These are phyloP conservation scores for Muschampia plurimacula DNA, from an alignment of 2,888 invertebrate genomes.

Conservation along the genomic window DNA sequence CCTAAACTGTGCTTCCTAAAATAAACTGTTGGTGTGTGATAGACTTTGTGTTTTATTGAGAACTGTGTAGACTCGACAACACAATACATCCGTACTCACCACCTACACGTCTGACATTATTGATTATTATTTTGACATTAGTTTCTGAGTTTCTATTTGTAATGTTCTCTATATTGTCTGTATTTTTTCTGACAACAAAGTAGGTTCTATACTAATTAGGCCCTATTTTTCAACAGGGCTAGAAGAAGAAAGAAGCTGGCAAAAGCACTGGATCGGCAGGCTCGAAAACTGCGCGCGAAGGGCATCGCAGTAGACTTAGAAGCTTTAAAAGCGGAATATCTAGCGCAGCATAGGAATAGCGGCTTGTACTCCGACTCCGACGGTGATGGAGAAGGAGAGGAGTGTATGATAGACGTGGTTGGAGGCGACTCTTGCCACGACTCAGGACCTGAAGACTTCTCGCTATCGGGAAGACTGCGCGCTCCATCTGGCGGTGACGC, in stretches of 20 bases:
- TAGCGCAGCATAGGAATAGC: slow-evolving; percentile 90
- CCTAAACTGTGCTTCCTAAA: too few relatives aligned
- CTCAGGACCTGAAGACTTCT: slow-evolving; percentile 87
- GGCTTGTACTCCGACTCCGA: slow-evolving; percentile 87
- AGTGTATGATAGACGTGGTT: slow-evolving; percentile 94
- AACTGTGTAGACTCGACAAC: too few relatives aligned
- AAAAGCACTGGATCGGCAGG: slow-evolving; percentile 96
- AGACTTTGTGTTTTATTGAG: too few relatives aligned
- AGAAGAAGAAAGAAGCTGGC: slow-evolving; percentile 95
- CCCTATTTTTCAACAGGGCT: slow-evolving; percentile 87
- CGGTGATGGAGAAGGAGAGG: slow-evolving; percentile 87
- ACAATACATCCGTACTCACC: too few relatives aligned
- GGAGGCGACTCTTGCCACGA: slow-evolving; percentile 92
- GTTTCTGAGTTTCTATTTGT: background rate
- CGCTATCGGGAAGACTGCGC: slow-evolving; percentile 84
- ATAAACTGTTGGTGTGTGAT: too few relatives aligned
- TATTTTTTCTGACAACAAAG: slow-evolving; percentile 44
- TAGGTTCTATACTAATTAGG: slow-evolving; percentile 83
- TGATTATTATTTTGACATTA: too few relatives aligned
- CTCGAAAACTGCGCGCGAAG: slow-evolving; percentile 95
- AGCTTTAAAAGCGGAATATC: slow-evolving; percentile 93
- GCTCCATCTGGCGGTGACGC: slow-evolving; percentile 86
- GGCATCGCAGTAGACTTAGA: slow-evolving; percentile 96
- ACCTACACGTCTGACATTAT: too few relatives aligned
- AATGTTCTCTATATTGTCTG: background rate